phyloP scores from a whole-genome alignment of 1,140 invertebrate genomes.

The Drosophila ogumai region DNA sequence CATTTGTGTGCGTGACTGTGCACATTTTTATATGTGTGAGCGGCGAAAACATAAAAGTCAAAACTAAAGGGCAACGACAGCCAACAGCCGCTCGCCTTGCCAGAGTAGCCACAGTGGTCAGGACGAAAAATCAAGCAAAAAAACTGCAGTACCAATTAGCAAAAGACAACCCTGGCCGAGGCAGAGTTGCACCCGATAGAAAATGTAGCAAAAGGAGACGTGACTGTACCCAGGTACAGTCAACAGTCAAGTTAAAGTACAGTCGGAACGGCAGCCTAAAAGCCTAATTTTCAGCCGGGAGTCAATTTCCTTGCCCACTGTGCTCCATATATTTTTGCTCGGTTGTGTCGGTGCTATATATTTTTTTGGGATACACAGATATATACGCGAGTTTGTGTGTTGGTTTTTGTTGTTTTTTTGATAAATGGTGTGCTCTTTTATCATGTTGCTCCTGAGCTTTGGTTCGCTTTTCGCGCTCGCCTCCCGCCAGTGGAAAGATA shows the following conservation, averaged over 20 bases:
- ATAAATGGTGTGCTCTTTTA: constrained; percentile 82
- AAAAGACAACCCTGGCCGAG: constrained; percentile 3
- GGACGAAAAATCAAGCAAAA: constrained; percentile 11
- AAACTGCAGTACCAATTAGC: constrained; percentile 55
- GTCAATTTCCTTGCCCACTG: constrained; percentile 46
- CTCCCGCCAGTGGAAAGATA: constrained; percentile 74
- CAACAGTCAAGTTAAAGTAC: constrained; percentile 8
- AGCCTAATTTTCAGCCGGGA: constrained; percentile 12
- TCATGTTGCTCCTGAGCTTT: constrained; percentile 80
- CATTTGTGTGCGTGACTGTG: constrained; percentile 35
- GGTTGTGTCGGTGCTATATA: constrained; percentile 52
- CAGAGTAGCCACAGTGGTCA: constrained; percentile 50
- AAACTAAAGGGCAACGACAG: constrained; percentile 75
- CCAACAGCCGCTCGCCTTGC: constrained; percentile 60
- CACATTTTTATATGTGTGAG: constrained; percentile 62
- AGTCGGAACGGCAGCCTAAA: constrained; percentile 26
- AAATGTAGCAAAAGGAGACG: constrained; percentile 4
- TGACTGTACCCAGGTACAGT: constrained; percentile 52
- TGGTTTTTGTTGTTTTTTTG: constrained; percentile 68
- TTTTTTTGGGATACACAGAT: constrained; percentile 54
- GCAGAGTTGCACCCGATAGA: constrained; percentile 2
- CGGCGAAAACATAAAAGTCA: constrained; percentile 78
- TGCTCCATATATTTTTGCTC: constrained; percentile 66
- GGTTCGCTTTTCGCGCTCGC: constrained; percentile 65
- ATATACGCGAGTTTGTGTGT: constrained; percentile 20